Evolutionary conservation across 2,113 vertebrate genomes (phyloP).

Genomic region (Salvelinus namaycush): DNA sequence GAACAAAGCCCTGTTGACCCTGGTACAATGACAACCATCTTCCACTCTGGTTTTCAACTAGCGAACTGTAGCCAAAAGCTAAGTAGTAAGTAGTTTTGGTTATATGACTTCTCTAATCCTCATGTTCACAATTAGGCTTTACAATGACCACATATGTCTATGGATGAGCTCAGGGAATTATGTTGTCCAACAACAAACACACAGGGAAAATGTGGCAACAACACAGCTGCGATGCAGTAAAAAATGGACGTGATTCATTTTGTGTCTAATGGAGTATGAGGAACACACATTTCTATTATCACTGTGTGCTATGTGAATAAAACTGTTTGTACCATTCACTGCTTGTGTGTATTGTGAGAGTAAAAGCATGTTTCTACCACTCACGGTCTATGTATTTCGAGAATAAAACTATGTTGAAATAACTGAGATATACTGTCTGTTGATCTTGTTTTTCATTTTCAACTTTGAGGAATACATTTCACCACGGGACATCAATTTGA

Average conservation of each 20-base stretch:
- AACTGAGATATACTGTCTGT: no score
- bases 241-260: conserved; percentile 15
- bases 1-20: conserved; percentile 4
- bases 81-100: conserved; percentile 4
- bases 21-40: conserved; percentile 4
- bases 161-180: conserved; percentile 8
- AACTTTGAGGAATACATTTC: no score
- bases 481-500: no score
- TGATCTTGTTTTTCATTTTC: no score
- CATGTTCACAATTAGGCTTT: conserved; percentile 24
- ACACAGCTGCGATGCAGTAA: conserved; percentile 6
- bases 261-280: conserved; percentile 14
- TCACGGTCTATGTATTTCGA: neutral
- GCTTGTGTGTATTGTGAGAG: neutral
- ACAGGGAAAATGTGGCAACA: conserved; percentile 6
- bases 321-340: neutral
- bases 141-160: conserved; percentile 13
- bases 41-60: neutral
- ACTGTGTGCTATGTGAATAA: neutral
- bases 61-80: neutral
- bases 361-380: no score
- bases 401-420: neutral
- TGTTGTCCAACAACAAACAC: conserved; percentile 12
- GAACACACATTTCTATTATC: neutral
- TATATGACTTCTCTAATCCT: conserved; percentile 27